Conservation (phyloP, 2,888 invertebrate species). For the Peribatodes rhomboidaria region DNA sequence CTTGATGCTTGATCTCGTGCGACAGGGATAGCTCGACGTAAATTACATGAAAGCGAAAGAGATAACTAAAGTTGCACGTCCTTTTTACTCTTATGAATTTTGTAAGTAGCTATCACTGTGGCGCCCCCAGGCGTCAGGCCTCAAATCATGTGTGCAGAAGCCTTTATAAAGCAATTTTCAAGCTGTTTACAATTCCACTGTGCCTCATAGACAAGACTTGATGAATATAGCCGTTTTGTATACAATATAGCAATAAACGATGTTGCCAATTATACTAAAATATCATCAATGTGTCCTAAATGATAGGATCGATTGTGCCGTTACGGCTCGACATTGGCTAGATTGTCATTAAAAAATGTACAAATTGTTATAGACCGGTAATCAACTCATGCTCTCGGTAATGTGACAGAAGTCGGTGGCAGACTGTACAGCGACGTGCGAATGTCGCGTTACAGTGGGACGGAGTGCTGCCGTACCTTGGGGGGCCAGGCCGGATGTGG, state of each 20-base stretch:
- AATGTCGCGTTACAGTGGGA: background rate
- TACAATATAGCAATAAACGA: slow-evolving; percentile 19
- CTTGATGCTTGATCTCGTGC: background rate
- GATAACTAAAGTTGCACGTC: no score
- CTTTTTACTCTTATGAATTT: no score
- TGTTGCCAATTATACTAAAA: slow-evolving; percentile 35
- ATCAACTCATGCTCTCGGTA: slow-evolving; percentile 42
- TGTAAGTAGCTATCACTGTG: no score
- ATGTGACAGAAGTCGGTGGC: slow-evolving; percentile 36
- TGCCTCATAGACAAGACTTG: slow-evolving; percentile 1
- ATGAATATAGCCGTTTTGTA: slow-evolving; percentile 8
- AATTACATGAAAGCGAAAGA: no score
- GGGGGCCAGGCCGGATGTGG: background rate
- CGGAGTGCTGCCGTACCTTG: background rate
- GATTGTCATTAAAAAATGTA: slow-evolving; percentile 42
- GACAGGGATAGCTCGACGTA: no score
- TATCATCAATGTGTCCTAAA: slow-evolving; percentile 41
- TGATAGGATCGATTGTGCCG: slow-evolving; percentile 21
- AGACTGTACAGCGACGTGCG: slow-evolving; percentile 12
- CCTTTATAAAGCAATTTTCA: background rate
- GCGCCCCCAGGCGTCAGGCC: no score
- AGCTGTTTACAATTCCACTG: background rate
- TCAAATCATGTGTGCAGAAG: no score
- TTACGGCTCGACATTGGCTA: slow-evolving; percentile 40
- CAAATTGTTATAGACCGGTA: slow-evolving; percentile 43